Percentiles rank a stretch among this genome's conserved stretches.
Conservation (phyloP, 2,113 vertebrate species). For the Heterochromis multidens region DNA sequence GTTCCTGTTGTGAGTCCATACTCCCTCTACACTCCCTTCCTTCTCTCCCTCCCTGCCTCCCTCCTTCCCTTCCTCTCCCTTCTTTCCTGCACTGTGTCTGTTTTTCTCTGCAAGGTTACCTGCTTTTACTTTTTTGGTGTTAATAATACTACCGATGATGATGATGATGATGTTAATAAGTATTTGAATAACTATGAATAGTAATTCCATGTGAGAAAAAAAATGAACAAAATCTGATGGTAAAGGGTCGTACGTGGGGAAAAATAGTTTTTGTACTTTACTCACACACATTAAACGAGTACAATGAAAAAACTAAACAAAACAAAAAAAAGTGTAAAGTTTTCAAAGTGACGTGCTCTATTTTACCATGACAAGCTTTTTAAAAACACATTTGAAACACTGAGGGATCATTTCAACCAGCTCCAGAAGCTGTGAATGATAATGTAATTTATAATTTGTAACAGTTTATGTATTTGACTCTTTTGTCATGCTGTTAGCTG, state of each 20-base stretch:
- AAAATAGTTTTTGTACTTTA: conserved; percentile 72
- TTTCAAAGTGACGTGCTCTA: conserved; percentile 77
- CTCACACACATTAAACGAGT: conserved; percentile 62
- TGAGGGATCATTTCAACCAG: conserved; percentile 38
- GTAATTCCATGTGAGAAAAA: conserved; percentile 74
- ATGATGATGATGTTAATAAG: conserved; percentile 76
- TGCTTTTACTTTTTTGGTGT: conserved; percentile 80
- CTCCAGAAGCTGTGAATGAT: conserved; percentile 59
- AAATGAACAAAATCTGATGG: conserved; percentile 55
- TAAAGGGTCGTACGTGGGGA: conserved; percentile 60
- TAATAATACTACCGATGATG: conserved; percentile 72
- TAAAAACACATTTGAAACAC: conserved; percentile 63
- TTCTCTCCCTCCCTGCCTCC: neutral
- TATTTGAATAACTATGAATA: conserved; percentile 79
- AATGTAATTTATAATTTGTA: conserved; percentile 71
- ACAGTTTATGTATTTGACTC: conserved; percentile 42
- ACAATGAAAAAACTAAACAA: conserved; percentile 18
- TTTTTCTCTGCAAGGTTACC: conserved; percentile 79
- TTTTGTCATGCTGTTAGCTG: conserved; percentile 58
- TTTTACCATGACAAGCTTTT: conserved; percentile 78
- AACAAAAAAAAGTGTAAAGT: conserved; percentile 59
- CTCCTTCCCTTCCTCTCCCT: neutral
- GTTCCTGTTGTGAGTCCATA: conserved; percentile 78
- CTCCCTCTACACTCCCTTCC: neutral
- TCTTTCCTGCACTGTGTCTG: conserved; percentile 74